phyloP scores from a whole-genome alignment of 2,113 vertebrate genomes.

The Scartelaos histophorus region DNA sequence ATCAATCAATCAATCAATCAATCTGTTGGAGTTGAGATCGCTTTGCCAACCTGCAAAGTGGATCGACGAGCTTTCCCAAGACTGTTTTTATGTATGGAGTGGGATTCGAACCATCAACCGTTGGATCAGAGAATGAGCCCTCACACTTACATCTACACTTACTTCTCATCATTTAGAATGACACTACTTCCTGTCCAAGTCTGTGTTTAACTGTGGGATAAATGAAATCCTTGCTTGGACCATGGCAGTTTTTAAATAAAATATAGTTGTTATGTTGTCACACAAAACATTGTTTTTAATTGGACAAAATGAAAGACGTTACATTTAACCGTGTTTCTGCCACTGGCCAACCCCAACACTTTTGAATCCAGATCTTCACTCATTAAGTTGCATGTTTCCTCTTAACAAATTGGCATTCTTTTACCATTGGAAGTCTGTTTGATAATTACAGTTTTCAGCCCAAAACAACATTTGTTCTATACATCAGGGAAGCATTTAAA shows the following conservation, averaged over 20 bases:
- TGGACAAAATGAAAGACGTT: not conserved
- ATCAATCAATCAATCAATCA: too few species aligned
- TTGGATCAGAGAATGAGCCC: too few species aligned
- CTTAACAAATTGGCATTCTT: not conserved
- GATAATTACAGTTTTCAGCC: conserved; percentile 4
- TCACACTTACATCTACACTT: too few species aligned
- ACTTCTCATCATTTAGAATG: not conserved
- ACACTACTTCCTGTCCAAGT: not conserved
- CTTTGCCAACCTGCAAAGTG: too few species aligned
- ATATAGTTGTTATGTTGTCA: not conserved
- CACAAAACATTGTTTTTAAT: not conserved
- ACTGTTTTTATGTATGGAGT: too few species aligned
- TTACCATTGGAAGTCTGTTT: not conserved
- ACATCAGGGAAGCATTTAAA: not conserved
- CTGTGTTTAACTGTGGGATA: too few species aligned
- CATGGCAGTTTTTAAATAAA: not conserved
- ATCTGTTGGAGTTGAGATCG: too few species aligned
- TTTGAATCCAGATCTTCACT: not conserved
- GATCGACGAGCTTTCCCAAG: too few species aligned
- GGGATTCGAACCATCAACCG: too few species aligned
- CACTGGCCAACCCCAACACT: not conserved
- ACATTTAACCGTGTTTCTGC: not conserved
- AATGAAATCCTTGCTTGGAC: not conserved
- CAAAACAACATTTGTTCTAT: not conserved
- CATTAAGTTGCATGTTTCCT: not conserved